These are phyloP conservation scores for Lasioglossum vierecki DNA, from an alignment of 2,888 invertebrate genomes.

Conservation along the genomic window DNA sequence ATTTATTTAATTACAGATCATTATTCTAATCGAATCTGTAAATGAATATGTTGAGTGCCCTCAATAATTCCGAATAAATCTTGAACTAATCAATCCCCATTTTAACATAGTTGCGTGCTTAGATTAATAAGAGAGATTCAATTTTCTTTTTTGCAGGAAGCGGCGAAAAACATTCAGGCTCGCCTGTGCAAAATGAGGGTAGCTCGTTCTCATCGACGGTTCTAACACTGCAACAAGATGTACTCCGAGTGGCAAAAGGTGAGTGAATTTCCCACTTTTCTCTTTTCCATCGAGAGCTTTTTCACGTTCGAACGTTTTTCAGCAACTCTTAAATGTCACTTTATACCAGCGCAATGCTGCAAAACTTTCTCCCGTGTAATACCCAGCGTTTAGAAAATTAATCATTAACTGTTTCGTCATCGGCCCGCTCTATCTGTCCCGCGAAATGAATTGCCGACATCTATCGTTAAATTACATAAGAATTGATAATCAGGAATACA, in stretches of 20 bases:
- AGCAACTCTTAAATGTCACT: neutral
- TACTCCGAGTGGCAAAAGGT: conserved; percentile 82
- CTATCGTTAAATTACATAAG: neutral
- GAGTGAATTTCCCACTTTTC: conserved; percentile 43
- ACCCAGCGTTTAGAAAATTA: neutral
- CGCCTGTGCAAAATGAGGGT: conserved; percentile 73
- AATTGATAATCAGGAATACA: conserved; percentile 2
- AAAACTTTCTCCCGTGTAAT: conserved; percentile 5
- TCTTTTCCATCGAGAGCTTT: neutral
- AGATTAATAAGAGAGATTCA: neutral
- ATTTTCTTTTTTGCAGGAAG: conserved; percentile 47
- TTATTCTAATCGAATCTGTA: neutral
- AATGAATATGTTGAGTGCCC: neutral
- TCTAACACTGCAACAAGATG: conserved; percentile 75
- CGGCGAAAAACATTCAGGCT: conserved; percentile 24
- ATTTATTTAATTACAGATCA: neutral
- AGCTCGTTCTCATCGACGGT: conserved; percentile 56
- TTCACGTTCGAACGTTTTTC: neutral
- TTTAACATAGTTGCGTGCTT: neutral
- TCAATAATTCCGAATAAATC: neutral
- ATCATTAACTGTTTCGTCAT: conserved; percentile 1
- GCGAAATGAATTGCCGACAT: neutral
- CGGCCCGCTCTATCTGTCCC: neutral
- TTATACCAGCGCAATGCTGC: neutral
- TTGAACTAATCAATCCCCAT: too few species aligned